Evolutionary conservation across 92 coral and sea anemone genomes (phyloP), one percentile per base, ranked within the genome.

Genomic region (Paragorgia papillata): DNA sequence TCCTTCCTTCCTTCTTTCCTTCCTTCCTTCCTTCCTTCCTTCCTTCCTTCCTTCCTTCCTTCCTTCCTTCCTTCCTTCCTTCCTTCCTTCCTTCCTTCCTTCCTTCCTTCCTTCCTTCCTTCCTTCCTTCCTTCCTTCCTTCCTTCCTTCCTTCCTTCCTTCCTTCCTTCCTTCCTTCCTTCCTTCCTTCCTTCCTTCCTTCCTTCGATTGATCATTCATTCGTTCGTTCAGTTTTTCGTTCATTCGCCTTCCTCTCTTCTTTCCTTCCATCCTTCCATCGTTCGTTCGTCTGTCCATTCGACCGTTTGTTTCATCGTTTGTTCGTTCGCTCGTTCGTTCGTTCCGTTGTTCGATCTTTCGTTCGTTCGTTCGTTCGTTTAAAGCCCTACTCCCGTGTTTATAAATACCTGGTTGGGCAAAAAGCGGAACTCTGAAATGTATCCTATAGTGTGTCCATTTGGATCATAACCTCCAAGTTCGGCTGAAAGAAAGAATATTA

Each of bases 341-440:
- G 8, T 51, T n/a, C 17, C n/a, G 5, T n/a, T n/a, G 3, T 51
- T 22, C 58, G 8, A 5, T 22, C 17, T 6, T 17, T 17, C 17
- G 3, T 13, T 35, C 35, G 9, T 26, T n/a, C 58, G 3, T 51
- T 6, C 26, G 8, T 51, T 22, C 58, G 8, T 17, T 17, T 17
- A 6, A 3, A 3, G 5, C 58, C 17, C 58, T n/a, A 5, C 17
- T 17, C 26, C 58, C 17, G 5, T n/a, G 4, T 4, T 37, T 37
- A 0, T 33, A 73, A 69, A 55, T 66, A 89, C 98, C 90, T 94
- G 98, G 49, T 88, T 91, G 1, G 97, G 97, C 20, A 90, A 70
- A 66, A 90, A 94, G 13, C 98, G 87, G 70, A 94, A 94, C 83
- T 94, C 98, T 7, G 97, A 93, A 29, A 90, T 87, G 41, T 93